Evolutionary conservation across 92 coral and sea anemone genomes (phyloP).

Genomic region (Umimayanthus chanpuru): DNA sequence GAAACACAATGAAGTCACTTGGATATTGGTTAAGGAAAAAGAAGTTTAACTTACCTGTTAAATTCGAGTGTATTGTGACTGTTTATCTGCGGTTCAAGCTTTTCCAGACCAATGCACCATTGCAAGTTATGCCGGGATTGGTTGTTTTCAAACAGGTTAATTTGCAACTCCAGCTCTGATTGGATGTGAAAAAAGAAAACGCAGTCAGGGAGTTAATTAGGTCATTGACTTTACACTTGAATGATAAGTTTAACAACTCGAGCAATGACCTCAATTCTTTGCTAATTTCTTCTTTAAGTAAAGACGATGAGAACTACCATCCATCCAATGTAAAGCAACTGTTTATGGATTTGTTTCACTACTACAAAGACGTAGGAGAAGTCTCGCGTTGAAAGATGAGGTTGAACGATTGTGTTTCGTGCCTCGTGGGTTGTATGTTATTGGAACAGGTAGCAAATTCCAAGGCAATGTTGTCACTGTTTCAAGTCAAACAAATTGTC

Average conservation of each 20-base stretch:
- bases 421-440: background rate
- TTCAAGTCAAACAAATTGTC: background rate
- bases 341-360: background rate
- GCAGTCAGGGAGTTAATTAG: slow-evolving; percentile 25
- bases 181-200: slow-evolving; percentile 1
- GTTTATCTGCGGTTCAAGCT: background rate
- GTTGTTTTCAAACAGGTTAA: slow-evolving; percentile 18
- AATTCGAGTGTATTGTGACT: slow-evolving; percentile 35
- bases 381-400: background rate
- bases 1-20: slow-evolving; percentile 9
- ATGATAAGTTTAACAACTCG: slow-evolving; percentile 1
- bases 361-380: background rate
- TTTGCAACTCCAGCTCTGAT: slow-evolving; percentile 17
- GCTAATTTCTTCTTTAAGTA: background rate
- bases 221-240: slow-evolving; percentile 45
- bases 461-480: slow-evolving; percentile 20
- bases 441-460: slow-evolving; percentile 22
- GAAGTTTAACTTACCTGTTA: slow-evolving; percentile 37
- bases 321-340: too few species aligned
- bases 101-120: slow-evolving; percentile 17
- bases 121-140: slow-evolving; percentile 15
- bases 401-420: background rate
- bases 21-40: background rate
- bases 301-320: background rate
- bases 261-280: background rate